A percentile compares a stretch with the other conserved stretches of the same genome.
These are phyloP conservation scores for Spilosoma lubricipeda DNA, from an alignment of 2,888 invertebrate species.

Conservation along the genomic window DNA sequence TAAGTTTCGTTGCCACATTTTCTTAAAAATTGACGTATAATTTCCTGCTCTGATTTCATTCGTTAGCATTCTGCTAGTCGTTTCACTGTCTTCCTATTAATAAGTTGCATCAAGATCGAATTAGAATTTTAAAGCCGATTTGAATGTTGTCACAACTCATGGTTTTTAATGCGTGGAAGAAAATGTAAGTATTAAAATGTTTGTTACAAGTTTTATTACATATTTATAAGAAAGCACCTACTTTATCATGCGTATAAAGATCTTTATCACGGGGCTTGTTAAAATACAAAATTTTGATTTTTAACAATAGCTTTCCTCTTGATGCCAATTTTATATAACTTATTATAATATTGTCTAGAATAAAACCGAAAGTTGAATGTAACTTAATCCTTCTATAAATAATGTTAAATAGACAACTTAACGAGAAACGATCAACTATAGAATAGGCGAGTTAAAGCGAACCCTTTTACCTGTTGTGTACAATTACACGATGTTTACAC, in stretches of 20 bases:
- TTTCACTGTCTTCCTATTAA: not conserved
- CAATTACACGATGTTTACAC: slow-evolving; percentile 85
- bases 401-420: slow-evolving; percentile 36
- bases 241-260: not conserved
- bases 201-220: not conserved
- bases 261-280: not conserved
- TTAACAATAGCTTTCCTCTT: not conserved
- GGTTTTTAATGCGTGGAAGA: not conserved
- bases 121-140: not conserved
- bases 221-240: not conserved
- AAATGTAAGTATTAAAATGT: not conserved
- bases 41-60: not conserved
- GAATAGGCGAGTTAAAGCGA: slow-evolving; percentile 60
- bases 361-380: not conserved
- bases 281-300: not conserved
- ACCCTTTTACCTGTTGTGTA: slow-evolving; percentile 77
- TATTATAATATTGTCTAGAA: not conserved
- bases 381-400: slow-evolving; percentile 16
- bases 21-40: not conserved
- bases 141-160: not conserved
- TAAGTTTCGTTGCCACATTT: not conserved
- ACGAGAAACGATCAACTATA: slow-evolving; percentile 45
- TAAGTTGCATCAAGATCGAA: not conserved
- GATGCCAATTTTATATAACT: too few species aligned
- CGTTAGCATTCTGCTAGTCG: not conserved